Conservation (phyloP, 2,797 vertebrate species). For the Loriculus beryllinus region DNA sequence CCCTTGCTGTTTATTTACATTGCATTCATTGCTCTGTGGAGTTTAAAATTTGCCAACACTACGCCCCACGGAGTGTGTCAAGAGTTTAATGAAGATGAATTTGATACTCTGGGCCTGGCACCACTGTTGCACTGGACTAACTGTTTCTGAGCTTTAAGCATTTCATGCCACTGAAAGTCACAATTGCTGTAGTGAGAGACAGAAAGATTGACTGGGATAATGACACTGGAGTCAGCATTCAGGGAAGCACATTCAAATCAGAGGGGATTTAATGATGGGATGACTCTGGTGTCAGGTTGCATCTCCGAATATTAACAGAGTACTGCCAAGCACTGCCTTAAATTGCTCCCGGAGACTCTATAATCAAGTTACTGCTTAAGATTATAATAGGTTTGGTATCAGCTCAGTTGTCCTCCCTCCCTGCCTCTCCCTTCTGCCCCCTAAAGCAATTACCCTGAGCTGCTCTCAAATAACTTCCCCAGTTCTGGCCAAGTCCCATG, state of each 20-base stretch:
- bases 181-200: not conserved
- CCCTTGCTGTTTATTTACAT: conserved; percentile 55
- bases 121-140: not conserved
- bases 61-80: not conserved
- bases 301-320: not conserved
- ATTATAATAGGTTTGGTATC: not conserved
- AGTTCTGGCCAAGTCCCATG: not conserved
- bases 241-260: not conserved
- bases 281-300: not conserved
- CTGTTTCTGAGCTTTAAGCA: not conserved
- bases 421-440: not conserved
- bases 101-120: not conserved
- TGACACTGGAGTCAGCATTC: not conserved
- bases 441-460: not conserved
- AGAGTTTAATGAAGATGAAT: conserved; percentile 10
- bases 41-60: conserved; percentile 40
- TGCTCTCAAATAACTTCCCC: not conserved
- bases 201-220: not conserved
- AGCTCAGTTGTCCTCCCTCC: not conserved
- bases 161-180: not conserved
- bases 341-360: not conserved
- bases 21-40: conserved; percentile 24
- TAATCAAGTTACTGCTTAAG: not conserved
- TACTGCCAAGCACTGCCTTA: not conserved
- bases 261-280: not conserved